Evolutionary conservation across 2,113 vertebrate genomes (phyloP).

Genomic region (Grus americana): DNA sequence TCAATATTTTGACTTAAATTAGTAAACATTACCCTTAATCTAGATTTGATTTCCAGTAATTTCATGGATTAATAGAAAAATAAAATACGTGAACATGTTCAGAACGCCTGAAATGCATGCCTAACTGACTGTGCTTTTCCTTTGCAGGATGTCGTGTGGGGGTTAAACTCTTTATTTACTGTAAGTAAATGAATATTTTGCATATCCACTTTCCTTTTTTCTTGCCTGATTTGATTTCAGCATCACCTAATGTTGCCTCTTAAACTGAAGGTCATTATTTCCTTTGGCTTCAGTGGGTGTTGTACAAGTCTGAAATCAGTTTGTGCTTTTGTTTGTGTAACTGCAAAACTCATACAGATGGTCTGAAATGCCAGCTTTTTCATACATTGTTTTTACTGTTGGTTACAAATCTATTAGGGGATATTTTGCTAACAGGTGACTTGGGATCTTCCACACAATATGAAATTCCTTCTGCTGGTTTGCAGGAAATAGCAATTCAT

Average conservation of each 20-base stretch:
- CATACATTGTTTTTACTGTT: accelerated
- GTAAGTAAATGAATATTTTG: constrained; percentile 81
- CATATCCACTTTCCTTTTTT: neutral
- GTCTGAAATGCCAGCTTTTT: neutral
- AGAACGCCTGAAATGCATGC: neutral
- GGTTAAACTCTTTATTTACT: constrained; percentile 97
- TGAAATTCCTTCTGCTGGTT: neutral
- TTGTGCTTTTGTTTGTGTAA: neutral
- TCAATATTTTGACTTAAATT: neutral
- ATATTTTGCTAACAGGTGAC: neutral
- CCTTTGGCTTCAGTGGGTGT: neutral
- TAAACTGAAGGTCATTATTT: neutral
- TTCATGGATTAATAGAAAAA: neutral
- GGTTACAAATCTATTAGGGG: neutral
- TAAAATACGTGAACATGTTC: neutral
- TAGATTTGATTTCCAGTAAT: neutral
- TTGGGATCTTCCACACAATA: neutral
- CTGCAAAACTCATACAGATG: neutral
- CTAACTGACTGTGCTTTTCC: constrained; percentile 26
- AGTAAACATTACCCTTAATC: neutral
- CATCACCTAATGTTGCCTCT: neutral
- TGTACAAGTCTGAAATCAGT: neutral
- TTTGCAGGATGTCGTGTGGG: constrained; percentile 96
- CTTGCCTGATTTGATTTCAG: neutral
- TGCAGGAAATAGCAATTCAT: neutral